phyloP scores from a whole-genome alignment of 2,888 invertebrate genomes.

The Mystacides longicornis region DNA sequence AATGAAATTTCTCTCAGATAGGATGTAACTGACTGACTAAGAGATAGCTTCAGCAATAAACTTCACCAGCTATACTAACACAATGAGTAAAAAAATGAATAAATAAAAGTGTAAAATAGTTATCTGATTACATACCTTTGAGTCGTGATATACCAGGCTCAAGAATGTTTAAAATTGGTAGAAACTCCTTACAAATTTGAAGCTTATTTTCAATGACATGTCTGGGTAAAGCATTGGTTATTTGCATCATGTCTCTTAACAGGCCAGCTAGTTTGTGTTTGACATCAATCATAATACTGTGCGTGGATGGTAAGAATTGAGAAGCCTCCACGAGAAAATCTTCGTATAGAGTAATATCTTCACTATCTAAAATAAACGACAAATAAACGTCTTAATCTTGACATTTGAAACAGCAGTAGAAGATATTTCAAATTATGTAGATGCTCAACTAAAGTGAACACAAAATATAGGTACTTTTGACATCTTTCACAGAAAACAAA shows the following conservation, averaged over 20 bases:
- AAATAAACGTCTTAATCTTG: not conserved
- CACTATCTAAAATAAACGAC: constrained; percentile 41
- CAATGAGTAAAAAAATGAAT: too few species aligned
- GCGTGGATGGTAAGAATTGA: constrained; percentile 55
- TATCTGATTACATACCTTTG: constrained; percentile 43
- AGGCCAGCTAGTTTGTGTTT: constrained; percentile 63
- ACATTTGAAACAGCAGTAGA: not conserved
- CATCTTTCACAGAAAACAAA: too few species aligned
- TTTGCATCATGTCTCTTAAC: constrained; percentile 44
- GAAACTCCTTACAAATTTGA: constrained; percentile 56
- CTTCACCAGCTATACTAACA: too few species aligned
- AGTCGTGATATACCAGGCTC: constrained; percentile 66
- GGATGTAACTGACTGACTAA: too few species aligned
- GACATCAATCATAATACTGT: constrained; percentile 59
- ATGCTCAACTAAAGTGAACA: not conserved
- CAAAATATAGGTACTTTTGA: too few species aligned
- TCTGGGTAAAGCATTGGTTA: constrained; percentile 45
- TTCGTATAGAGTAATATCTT: constrained; percentile 43
- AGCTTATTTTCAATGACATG: constrained; percentile 56
- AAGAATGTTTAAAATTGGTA: constrained; percentile 56
- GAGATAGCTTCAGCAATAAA: too few species aligned
- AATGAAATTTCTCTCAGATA: too few species aligned
- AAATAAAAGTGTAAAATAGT: too few species aligned
- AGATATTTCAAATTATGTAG: not conserved
- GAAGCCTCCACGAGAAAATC: constrained; percentile 48